Percentiles rank a stretch among this genome's conserved stretches.
Conservation (phyloP, 2,113 vertebrate genomes). For the Spilogale gracilis region DNA sequence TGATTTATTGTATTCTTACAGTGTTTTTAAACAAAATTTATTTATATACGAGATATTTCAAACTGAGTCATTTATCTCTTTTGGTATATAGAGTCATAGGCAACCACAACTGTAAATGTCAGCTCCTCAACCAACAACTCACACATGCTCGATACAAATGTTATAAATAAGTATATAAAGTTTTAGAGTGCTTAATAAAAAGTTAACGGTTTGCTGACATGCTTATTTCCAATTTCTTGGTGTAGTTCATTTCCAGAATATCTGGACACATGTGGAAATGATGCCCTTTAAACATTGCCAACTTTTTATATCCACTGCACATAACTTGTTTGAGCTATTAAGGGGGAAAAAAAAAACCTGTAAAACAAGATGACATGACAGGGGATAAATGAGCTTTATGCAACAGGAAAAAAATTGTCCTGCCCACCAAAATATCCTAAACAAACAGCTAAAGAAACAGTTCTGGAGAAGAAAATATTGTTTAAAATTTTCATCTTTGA, state of each 20-base stretch:
- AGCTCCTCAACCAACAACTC: slow-evolving; percentile 40
- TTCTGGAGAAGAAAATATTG: slow-evolving; percentile 42
- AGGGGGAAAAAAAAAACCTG: not conserved
- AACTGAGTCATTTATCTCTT: slow-evolving; percentile 70
- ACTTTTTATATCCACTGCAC: slow-evolving; percentile 53
- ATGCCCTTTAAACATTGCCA: slow-evolving; percentile 65
- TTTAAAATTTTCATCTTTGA: slow-evolving; percentile 31
- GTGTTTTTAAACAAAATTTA: slow-evolving; percentile 80
- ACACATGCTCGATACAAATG: slow-evolving; percentile 61
- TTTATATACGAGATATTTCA: slow-evolving; percentile 73
- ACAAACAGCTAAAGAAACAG: not conserved
- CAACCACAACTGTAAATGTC: slow-evolving; percentile 75
- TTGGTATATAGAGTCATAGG: slow-evolving; percentile 35
- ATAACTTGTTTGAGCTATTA: slow-evolving; percentile 57
- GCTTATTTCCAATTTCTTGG: slow-evolving; percentile 75
- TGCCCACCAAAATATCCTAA: slow-evolving; percentile 58
- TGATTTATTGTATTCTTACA: slow-evolving; percentile 81
- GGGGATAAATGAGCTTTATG: not conserved
- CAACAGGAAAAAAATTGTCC: slow-evolving; percentile 38
- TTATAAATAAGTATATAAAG: slow-evolving; percentile 78
- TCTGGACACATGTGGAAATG: slow-evolving; percentile 49
- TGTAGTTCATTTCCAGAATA: slow-evolving; percentile 76
- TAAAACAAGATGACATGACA: slow-evolving; percentile 69
- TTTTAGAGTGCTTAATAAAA: slow-evolving; percentile 81
- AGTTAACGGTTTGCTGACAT: slow-evolving; percentile 75